These are phyloP conservation scores for Pocillopora damicornis DNA, from an alignment of 64 coral and sea anemone genomes.

Conservation along the genomic window DNA sequence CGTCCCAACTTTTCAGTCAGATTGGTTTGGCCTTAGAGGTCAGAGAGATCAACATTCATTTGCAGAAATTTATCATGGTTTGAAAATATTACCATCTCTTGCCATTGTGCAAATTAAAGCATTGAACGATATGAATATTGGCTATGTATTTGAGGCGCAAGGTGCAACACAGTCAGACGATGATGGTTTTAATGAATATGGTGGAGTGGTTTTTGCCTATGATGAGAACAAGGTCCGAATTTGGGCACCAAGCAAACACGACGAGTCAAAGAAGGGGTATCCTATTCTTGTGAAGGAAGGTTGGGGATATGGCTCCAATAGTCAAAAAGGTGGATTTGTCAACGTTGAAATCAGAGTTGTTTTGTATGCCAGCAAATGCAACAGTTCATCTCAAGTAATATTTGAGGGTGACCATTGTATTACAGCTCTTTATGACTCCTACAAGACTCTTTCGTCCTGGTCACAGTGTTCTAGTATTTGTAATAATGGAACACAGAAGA, in stretches of 20 bases:
- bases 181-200: conserved; percentile 68
- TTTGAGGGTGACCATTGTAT: conserved; percentile 58
- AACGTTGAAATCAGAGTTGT: conserved; percentile 54
- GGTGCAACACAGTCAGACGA: conserved; percentile 77
- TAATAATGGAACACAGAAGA: conserved; percentile 60
- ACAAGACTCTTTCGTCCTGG: conserved; percentile 63
- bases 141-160: conserved; percentile 81
- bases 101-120: conserved; percentile 69
- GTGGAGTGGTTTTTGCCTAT: conserved; percentile 85
- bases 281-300: conserved; percentile 80
- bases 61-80: conserved; percentile 43
- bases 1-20: conserved; percentile 63
- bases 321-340: conserved; percentile 20
- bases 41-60: conserved; percentile 57
- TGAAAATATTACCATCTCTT: conserved; percentile 56
- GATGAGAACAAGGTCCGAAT: conserved; percentile 78
- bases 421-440: conserved; percentile 62
- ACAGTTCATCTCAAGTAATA: conserved; percentile 25
- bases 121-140: conserved; percentile 55
- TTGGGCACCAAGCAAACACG: conserved; percentile 73
- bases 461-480: conserved; percentile 92
- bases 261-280: conserved; percentile 68
- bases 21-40: conserved; percentile 53
- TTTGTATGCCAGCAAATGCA: conserved; percentile 61
- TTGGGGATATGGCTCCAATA: conserved; percentile 71